These are phyloP conservation scores for Axis porcinus DNA, from an alignment of 2,113 vertebrate species.

Conservation along the genomic window DNA sequence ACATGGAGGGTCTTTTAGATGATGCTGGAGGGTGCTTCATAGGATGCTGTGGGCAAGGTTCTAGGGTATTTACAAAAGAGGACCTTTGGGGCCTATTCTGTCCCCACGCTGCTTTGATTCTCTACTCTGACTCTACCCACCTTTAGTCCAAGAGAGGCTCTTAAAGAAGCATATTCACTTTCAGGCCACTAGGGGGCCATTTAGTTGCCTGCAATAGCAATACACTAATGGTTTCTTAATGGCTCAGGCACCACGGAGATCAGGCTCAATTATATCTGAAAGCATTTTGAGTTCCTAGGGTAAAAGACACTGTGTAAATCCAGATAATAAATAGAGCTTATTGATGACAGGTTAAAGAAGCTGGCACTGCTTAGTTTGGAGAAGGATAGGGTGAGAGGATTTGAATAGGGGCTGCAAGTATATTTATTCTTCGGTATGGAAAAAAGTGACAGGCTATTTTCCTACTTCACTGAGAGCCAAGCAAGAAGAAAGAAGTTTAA, in stretches of 20 bases:
- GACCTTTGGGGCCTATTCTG: not conserved
- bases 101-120: not conserved
- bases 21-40: not conserved
- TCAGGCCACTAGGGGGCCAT: constrained; percentile 74
- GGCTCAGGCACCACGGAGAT: constrained; percentile 66
- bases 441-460: constrained; percentile 48
- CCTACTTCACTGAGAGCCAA: constrained; percentile 16
- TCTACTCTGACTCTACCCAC: not conserved
- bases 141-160: constrained; percentile 24
- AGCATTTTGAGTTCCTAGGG: constrained; percentile 69
- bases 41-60: not conserved
- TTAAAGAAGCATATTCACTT: constrained; percentile 56
- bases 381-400: constrained; percentile 44
- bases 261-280: constrained; percentile 70
- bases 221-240: constrained; percentile 73
- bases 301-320: constrained; percentile 72
- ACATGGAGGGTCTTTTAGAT: not conserved
- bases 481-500: constrained; percentile 33
- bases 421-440: constrained; percentile 24
- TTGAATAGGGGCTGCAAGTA: constrained; percentile 35
- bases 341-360: constrained; percentile 70
- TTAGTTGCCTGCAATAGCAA: constrained; percentile 51
- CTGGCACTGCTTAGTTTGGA: constrained; percentile 58
- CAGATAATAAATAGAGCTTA: constrained; percentile 70
- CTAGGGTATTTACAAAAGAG: constrained; percentile 13